Conservation (phyloP, 2,888 invertebrate species). For the Heliconius cydno region DNA sequence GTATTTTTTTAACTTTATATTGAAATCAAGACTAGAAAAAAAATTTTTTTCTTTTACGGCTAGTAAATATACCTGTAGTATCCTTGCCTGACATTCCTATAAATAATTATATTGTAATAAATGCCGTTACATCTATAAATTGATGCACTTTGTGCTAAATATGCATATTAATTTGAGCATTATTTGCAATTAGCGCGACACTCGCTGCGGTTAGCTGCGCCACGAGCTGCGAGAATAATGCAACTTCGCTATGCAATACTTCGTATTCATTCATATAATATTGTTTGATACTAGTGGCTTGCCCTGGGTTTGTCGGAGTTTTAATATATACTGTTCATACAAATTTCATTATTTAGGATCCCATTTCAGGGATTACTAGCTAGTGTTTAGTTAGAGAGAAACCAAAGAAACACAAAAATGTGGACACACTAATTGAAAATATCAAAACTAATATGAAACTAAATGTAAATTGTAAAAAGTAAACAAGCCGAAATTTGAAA, state of each 20-base stretch:
- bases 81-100: not conserved
- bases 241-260: constrained; percentile 47
- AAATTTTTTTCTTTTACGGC: not conserved
- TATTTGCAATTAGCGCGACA: constrained; percentile 47
- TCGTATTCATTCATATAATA: constrained; percentile 37
- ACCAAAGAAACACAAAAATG: not conserved
- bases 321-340: not conserved
- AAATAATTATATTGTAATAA: constrained; percentile 9
- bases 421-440: not conserved
- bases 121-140: constrained; percentile 2
- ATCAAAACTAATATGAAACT: too few relatives aligned
- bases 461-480: too few relatives aligned
- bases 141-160: constrained; percentile 30
- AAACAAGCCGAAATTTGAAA: too few relatives aligned
- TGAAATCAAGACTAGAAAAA: too few relatives aligned
- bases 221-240: constrained; percentile 48
- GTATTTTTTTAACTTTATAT: too few relatives aligned
- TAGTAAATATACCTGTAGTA: not conserved
- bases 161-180: constrained; percentile 39
- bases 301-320: not conserved
- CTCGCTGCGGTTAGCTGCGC: constrained; percentile 46
- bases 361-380: too few relatives aligned
- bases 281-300: not conserved
- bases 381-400: not conserved
- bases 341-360: not conserved